A percentile compares a stretch with the other conserved stretches of the same genome.
Evolutionary conservation across 2,113 vertebrate species (phyloP).

Genomic region (Chlorodrepanis virens): DNA sequence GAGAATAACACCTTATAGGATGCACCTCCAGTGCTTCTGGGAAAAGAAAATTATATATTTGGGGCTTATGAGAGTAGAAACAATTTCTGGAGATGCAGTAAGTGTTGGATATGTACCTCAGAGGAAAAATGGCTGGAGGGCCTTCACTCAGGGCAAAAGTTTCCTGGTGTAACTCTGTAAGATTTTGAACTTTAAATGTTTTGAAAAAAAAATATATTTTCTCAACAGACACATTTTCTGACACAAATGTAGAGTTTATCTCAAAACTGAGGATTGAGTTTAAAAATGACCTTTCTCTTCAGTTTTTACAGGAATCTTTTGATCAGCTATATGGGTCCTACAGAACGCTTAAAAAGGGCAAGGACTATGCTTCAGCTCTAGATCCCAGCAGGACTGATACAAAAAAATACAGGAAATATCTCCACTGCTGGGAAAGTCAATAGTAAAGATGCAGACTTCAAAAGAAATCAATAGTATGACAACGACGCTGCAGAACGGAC

Average conservation of each 20-base stretch:
- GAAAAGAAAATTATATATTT: neutral
- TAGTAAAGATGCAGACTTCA: conserved; percentile 38
- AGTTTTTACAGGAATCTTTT: neutral
- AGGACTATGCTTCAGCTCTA: neutral
- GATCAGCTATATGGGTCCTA: neutral
- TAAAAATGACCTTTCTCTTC: neutral
- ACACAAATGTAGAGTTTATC: neutral
- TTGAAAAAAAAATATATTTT: neutral
- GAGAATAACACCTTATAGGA: neutral
- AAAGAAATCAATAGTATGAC: conserved; percentile 54
- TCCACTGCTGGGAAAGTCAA: conserved; percentile 37
- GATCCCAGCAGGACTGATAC: neutral
- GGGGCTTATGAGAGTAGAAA: neutral
- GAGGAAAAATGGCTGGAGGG: neutral
- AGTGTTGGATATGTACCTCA: neutral
- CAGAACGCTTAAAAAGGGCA: neutral
- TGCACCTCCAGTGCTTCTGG: neutral
- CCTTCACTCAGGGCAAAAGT: neutral
- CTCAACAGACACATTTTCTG: neutral
- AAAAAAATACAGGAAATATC: conserved; percentile 27
- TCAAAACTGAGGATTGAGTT: neutral
- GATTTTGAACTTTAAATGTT: neutral
- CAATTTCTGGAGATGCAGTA: neutral
- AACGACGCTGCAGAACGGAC: neutral
- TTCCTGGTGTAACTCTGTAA: neutral